These are phyloP conservation scores for Protosalanx chinensis DNA, from an alignment of 2,797 vertebrate species.

Conservation along the genomic window DNA sequence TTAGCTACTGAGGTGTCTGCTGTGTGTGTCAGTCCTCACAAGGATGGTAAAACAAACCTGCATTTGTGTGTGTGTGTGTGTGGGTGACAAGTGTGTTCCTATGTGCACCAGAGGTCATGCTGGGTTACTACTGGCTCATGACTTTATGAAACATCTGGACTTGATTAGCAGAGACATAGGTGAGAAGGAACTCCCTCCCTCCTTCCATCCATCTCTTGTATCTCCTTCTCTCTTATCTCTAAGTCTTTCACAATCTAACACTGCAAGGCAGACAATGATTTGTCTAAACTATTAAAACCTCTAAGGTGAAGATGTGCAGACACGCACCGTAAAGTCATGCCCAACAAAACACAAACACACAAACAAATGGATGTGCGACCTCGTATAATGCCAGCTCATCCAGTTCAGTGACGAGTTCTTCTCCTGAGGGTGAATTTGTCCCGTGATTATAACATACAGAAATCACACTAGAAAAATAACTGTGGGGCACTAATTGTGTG, in stretches of 20 bases:
- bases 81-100: neutral
- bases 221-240: neutral
- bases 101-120: neutral
- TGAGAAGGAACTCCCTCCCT: neutral
- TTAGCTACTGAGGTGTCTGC: neutral
- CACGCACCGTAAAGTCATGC: neutral
- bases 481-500: neutral
- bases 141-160: neutral
- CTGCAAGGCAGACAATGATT: neutral
- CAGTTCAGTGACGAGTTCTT: neutral
- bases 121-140: neutral
- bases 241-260: neutral
- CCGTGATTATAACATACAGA: neutral
- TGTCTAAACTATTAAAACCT: neutral
- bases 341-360: neutral
- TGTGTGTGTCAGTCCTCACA: neutral
- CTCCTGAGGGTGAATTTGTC: neutral
- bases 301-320: neutral
- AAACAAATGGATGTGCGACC: neutral
- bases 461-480: neutral
- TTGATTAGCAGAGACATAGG: neutral
- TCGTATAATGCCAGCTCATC: neutral
- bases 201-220: neutral
- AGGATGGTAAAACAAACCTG: neutral
- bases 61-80: neutral